A percentile compares a stretch with the other conserved stretches of the same genome.
phyloP scores from a whole-genome alignment of 2,888 invertebrate species.

The Lasioglossum morio region DNA sequence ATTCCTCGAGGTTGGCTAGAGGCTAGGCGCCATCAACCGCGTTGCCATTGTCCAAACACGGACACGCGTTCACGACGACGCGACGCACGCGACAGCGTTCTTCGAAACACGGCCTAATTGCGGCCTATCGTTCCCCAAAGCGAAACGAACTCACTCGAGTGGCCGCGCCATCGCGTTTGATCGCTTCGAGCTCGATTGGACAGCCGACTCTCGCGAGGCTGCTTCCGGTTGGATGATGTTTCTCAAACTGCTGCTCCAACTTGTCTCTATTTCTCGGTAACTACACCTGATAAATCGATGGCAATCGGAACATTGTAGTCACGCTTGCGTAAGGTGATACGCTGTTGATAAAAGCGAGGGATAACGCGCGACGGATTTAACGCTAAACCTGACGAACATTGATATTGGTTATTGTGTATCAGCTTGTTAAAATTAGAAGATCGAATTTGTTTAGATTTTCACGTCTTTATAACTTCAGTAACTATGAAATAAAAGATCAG shows the following conservation, averaged over 20 bases:
- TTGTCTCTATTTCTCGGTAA: neutral
- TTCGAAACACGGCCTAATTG: neutral
- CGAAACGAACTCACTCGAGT: neutral
- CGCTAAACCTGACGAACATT: too few relatives aligned
- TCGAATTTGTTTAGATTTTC: too few relatives aligned
- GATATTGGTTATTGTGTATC: too few relatives aligned
- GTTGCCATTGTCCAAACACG: neutral
- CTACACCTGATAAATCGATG: neutral
- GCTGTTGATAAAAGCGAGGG: too few relatives aligned
- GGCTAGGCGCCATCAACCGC: neutral
- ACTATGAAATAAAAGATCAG: too few relatives aligned
- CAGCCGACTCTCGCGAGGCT: neutral
- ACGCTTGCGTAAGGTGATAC: neutral
- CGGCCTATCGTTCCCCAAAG: conserved; percentile 6
- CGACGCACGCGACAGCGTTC: conserved; percentile 7
- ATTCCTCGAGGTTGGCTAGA: conserved; percentile 7
- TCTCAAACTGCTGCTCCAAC: neutral
- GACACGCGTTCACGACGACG: neutral
- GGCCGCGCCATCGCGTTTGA: neutral
- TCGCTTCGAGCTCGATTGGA: neutral
- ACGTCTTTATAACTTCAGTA: too few relatives aligned
- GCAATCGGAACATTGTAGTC: too few relatives aligned
- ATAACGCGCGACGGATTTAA: neutral
- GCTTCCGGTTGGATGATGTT: neutral
- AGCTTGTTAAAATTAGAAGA: too few relatives aligned